These are phyloP conservation scores for Sceloporus tristichus DNA, from an alignment of 2,113 vertebrate genomes.

Conservation along the genomic window DNA sequence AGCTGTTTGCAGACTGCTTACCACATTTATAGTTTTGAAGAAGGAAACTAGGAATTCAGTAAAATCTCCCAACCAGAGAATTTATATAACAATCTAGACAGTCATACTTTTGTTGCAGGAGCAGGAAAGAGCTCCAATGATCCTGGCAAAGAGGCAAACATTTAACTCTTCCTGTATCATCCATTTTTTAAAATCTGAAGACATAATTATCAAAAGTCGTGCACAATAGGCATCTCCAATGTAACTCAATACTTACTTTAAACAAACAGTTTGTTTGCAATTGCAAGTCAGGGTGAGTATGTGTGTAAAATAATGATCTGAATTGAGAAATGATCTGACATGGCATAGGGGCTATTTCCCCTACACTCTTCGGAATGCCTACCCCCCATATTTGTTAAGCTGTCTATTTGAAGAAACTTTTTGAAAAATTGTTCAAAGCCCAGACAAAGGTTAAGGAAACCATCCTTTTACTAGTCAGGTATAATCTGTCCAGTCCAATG, in stretches of 20 bases:
- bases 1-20: background rate
- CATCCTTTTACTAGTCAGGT: too few relatives aligned
- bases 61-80: background rate
- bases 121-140: background rate
- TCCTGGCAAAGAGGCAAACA: background rate
- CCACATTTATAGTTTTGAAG: background rate
- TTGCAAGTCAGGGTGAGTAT: slow-evolving; percentile 71
- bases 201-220: slow-evolving; percentile 70
- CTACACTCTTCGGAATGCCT: slow-evolving; percentile 13
- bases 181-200: slow-evolving; percentile 39
- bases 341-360: too few relatives aligned
- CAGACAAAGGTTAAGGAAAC: slow-evolving; percentile 66
- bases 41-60: background rate
- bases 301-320: slow-evolving; percentile 22
- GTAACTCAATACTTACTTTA: slow-evolving; percentile 79
- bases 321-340: background rate
- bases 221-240: slow-evolving; percentile 64
- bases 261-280: slow-evolving; percentile 75
- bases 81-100: background rate
- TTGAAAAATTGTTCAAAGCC: slow-evolving; percentile 78
- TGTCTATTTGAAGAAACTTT: slow-evolving; percentile 83
- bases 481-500: too few relatives aligned
- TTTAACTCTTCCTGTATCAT: background rate
- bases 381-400: slow-evolving; percentile 81
- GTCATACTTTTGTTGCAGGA: background rate